Evolutionary conservation across 2,113 vertebrate genomes (phyloP).

Genomic region (Guaruba guarouba): DNA sequence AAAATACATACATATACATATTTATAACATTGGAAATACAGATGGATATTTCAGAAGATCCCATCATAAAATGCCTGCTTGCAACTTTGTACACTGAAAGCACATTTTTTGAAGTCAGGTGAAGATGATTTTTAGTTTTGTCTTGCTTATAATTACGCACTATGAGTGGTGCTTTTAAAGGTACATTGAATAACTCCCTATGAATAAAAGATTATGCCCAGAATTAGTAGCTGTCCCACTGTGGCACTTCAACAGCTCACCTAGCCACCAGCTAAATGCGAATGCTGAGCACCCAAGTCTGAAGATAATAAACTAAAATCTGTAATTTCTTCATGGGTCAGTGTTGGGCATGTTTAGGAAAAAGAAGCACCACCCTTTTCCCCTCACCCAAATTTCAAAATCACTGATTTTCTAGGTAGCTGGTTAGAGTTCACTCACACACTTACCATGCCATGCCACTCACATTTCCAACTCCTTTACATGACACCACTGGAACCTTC

Average conservation of each 20-base stretch:
- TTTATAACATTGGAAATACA: background rate
- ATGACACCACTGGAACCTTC: background rate
- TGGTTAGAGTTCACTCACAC: background rate
- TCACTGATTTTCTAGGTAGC: background rate
- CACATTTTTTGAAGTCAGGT: background rate
- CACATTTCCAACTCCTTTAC: background rate
- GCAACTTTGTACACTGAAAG: background rate
- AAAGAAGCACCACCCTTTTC: background rate
- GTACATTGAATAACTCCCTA: background rate
- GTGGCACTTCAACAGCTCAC: background rate
- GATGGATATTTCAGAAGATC: background rate
- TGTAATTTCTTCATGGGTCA: background rate
- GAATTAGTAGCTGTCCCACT: background rate
- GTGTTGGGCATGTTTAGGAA: background rate
- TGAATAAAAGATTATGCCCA: background rate
- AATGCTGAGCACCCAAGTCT: background rate
- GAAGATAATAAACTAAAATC: background rate
- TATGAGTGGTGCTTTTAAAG: background rate
- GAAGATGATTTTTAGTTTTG: background rate
- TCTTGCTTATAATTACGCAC: background rate
- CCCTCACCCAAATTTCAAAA: background rate
- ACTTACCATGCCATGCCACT: fast-evolving
- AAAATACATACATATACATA: background rate
- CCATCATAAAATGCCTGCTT: background rate
- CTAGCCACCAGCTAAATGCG: background rate